These are phyloP conservation scores for Falco cherrug DNA, from an alignment of 2,797 vertebrate genomes.

Conservation along the genomic window DNA sequence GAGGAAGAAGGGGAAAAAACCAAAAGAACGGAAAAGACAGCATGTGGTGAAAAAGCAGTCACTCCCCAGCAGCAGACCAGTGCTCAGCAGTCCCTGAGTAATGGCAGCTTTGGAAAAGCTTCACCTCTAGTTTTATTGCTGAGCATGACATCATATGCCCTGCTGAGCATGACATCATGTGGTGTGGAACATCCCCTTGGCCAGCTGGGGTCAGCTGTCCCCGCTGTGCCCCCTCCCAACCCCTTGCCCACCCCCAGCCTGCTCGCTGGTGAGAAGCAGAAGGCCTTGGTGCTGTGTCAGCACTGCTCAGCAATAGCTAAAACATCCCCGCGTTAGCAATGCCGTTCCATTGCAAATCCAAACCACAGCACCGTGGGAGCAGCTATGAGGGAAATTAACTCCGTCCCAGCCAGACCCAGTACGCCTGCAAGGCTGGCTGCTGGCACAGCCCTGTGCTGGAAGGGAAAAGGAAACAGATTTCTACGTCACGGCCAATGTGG, in stretches of 20 bases:
- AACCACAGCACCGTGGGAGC: background rate
- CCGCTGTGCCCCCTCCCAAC: background rate
- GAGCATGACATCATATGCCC: background rate
- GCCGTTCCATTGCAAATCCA: background rate
- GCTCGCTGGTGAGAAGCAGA: background rate
- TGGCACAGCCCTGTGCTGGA: background rate
- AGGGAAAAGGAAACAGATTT: background rate
- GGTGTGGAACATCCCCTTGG: background rate
- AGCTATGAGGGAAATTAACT: background rate
- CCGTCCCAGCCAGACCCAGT: background rate
- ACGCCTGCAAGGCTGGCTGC: background rate
- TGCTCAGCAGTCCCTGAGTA: background rate
- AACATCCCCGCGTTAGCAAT: background rate
- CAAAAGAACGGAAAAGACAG: background rate
- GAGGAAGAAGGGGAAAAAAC: background rate
- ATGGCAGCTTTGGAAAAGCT: background rate
- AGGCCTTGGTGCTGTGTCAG: background rate
- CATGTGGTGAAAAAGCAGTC: background rate
- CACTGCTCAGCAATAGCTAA: background rate
- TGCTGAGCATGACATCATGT: accelerated
- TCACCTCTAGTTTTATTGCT: accelerated
- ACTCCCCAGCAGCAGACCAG: background rate
- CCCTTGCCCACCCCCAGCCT: background rate
- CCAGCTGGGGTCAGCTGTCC: too few species aligned
- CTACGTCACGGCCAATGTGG: background rate